A percentile compares a stretch with the other conserved stretches of the same genome.
phyloP scores from a whole-genome alignment of 2,113 vertebrate species.

The Zapus hudsonius region DNA sequence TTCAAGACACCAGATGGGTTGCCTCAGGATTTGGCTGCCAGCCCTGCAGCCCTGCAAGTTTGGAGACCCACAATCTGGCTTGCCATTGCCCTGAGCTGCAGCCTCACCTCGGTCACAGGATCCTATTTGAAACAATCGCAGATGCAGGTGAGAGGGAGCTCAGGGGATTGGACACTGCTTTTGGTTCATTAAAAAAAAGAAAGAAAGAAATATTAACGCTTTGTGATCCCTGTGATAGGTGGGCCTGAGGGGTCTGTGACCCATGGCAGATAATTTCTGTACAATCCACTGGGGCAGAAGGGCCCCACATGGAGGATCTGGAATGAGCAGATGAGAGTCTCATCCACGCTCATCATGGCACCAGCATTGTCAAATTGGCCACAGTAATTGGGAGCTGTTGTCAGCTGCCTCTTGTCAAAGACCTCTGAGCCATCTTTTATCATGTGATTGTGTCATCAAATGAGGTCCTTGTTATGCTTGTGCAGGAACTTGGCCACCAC shows the following conservation, averaged over 20 bases:
- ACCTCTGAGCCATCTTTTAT: constrained; percentile 98
- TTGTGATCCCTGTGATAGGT: constrained; percentile 16
- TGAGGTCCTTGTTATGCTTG: constrained; percentile 98
- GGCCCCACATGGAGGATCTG: constrained; percentile 86
- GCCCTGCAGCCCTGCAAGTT: constrained; percentile 63
- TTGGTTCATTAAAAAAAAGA: constrained; percentile 72
- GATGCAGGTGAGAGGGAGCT: constrained; percentile 33
- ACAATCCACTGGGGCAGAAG: constrained; percentile 48
- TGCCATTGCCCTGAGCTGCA: constrained; percentile 77
- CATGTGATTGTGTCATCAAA: constrained; percentile 96
- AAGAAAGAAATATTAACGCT: constrained; percentile 65
- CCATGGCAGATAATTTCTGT: constrained; percentile 64
- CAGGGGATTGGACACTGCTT: constrained; percentile 65
- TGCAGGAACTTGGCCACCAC: constrained; percentile 98
- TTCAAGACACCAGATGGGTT: constrained; percentile 79
- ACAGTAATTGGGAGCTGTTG: constrained; percentile 97
- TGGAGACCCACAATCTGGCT: constrained; percentile 64
- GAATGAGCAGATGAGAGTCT: constrained; percentile 98
- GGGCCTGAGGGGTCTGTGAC: constrained; percentile 30
- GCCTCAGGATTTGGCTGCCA: constrained; percentile 61
- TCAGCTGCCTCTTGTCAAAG: constrained; percentile 97
- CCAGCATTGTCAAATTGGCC: constrained; percentile 98
- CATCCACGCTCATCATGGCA: constrained; percentile 98
- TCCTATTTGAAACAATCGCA: not conserved
- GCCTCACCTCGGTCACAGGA: constrained; percentile 71